Conservation (phyloP, 2,888 invertebrate genomes). For the Eurytoma adleriae region DNA sequence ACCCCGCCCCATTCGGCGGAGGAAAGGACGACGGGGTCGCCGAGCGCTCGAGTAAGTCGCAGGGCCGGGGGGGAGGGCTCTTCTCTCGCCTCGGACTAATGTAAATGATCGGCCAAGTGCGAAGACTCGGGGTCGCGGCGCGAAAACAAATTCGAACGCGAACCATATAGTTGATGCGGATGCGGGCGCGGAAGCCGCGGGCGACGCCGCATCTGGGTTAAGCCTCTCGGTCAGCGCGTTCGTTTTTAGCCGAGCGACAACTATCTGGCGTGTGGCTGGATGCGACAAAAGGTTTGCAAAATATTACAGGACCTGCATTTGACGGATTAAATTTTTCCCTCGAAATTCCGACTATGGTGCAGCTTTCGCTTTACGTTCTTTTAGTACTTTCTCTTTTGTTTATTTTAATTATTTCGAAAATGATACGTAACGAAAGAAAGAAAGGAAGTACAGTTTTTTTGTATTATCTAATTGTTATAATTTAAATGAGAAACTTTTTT, state of each 20-base stretch:
- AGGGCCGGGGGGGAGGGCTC: neutral
- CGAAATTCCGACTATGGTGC: too few relatives aligned
- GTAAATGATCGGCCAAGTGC: too few relatives aligned
- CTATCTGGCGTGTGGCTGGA: neutral
- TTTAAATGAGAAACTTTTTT: too few relatives aligned
- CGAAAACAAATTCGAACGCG: constrained; percentile 5
- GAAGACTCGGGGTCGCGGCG: neutral
- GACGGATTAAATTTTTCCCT: too few relatives aligned
- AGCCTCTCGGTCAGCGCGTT: constrained; percentile 25
- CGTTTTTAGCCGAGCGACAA: neutral
- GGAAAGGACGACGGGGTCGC: neutral
- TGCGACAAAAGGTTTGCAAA: too few relatives aligned
- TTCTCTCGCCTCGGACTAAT: too few relatives aligned
- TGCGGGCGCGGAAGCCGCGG: neutral
- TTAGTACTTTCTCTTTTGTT: neutral
- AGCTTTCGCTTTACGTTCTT: too few relatives aligned
- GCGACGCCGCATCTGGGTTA: constrained; percentile 28
- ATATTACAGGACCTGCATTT: too few relatives aligned
- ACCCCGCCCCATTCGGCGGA: neutral
- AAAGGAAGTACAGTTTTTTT: too few relatives aligned
- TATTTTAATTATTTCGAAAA: neutral
- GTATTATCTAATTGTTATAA: too few relatives aligned
- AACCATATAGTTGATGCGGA: neutral
- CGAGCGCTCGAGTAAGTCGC: neutral
- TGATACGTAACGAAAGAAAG: too few relatives aligned